A percentile compares a stretch with the other conserved stretches of the same genome.
Conservation (phyloP, 1,140 invertebrate species). For the Oedothorax gibbosus region DNA sequence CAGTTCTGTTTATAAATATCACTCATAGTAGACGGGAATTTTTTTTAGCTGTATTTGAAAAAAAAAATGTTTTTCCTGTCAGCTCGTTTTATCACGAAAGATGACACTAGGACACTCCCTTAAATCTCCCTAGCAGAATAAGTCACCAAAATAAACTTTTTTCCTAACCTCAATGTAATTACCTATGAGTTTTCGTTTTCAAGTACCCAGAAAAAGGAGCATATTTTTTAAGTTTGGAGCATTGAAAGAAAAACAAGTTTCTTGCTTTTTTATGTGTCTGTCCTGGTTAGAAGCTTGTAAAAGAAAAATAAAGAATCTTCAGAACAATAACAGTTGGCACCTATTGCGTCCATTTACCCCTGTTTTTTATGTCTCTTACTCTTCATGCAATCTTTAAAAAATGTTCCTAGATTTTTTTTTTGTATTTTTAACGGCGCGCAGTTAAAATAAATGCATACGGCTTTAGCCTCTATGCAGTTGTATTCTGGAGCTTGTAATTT, state of each 20-base stretch:
- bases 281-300: not conserved
- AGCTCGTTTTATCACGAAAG: not conserved
- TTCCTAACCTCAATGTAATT: not conserved
- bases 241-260: not conserved
- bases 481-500: too few relatives aligned
- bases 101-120: not conserved
- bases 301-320: not conserved
- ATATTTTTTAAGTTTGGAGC: not conserved
- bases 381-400: not conserved
- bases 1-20: not conserved
- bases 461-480: too few relatives aligned
- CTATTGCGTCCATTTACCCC: slow-evolving; percentile 28
- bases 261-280: not conserved
- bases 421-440: too few relatives aligned
- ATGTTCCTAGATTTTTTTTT: too few relatives aligned
- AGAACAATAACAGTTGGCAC: slow-evolving; percentile 33
- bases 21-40: not conserved
- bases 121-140: not conserved
- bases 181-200: not conserved
- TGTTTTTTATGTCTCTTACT: not conserved
- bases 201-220: not conserved
- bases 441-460: too few relatives aligned
- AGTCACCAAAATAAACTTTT: slow-evolving; percentile 37
- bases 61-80: slow-evolving; percentile 9
- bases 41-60: not conserved